Evolutionary conservation across 2,113 vertebrate genomes (phyloP), one percentile per base, ranked within the genome.

Genomic region (Sinocyclocheilus rhinocerous): DNA sequence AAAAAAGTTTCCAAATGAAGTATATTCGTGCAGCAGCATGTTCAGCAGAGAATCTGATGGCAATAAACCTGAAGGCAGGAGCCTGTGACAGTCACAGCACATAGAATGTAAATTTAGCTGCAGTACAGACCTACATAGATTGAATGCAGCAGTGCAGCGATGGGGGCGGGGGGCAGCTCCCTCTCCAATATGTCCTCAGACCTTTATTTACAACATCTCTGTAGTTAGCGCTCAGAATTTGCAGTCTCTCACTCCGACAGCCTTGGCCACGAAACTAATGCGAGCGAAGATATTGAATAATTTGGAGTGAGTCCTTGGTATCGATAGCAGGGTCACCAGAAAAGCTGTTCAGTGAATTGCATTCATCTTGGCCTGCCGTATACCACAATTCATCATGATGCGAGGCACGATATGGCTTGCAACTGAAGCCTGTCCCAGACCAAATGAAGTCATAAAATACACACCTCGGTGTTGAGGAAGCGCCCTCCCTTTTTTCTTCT

Each of bases 301-400:
- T 90, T 91, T 90, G 87, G 70, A 88, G 88, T 86, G 88, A 90
- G 90, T 81, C 89, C 88, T 89, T 87, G 86, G 78, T 91, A 90
- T 88, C 76, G 69, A 91, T 90, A 87, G 88, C 84, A 85, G 69
- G 29, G 50, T 86, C 80, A 83, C 76, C 73, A 86, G 87, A 86
- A 89, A 89, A 89, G 86, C 82, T 84, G 79, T 85, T 87, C 81
- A 45, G 88, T 80, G 87, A 90, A 89, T 89, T 87, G 83, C 70
- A 89, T 91, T 89, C 89, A 87, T 89, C 89, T 88, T 82, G 12
- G 45, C 29, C 73, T 52, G 86, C 73, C 5, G 84, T 90, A 82
- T 50, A 89, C 87, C 86, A 88, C 87, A 33, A 81, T 86, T 77
- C 85, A 89, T 88, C 89, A 90, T 29, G 80, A 88, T 85, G 84